Evolutionary conservation across 2,797 vertebrate genomes (phyloP), one percentile per base, ranked within the genome.

Genomic region (Sternotherus odoratus): DNA sequence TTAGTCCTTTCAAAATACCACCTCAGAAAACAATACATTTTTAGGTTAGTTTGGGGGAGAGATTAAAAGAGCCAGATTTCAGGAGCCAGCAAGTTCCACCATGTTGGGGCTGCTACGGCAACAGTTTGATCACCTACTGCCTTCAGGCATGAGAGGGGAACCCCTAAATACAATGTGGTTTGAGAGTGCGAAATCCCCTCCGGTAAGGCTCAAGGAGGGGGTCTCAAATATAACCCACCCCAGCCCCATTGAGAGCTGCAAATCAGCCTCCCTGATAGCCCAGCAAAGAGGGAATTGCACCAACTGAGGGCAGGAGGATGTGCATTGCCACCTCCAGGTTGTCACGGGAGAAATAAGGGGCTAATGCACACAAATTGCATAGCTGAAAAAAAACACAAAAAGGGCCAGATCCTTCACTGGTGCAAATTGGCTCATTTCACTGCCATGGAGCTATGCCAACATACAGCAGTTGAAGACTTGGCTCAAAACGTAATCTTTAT

Each of bases 381-480:
- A 39, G 66, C 63, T 78, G 23, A 6, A 0, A 0, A 48, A 91
- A 0, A 48, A 91, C 79, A 63, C 80, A 46, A 72, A 77, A 60
- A 77, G 54, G 77, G 84, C 87, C 54, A 82, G 66, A 79, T 33
- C 12, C 30, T 79, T 81, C 91, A 77, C 82, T 79, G 86, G 79
- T 2, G 2, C 43, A 74, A 91, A 77, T 13, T 17, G 36, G 21
- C 78, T 66, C 63, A 39, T 33, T 53, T 85, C 94, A 91, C 87
- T 86, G 80, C 3, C 1, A 9, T 86, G 91, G 83, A 93, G 48
- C 24, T 8, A 5, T 95, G 92, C 91, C 89, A 95, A 51, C 21
- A 51, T 82, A 78, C 1, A 1, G 83, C 79, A 96, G 74, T 86
- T 95, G 81, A 91, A 91, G 48, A 77, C 78, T 90, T 94, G 94